These are phyloP conservation scores for Campoplex capitator DNA, from an alignment of 2,888 invertebrate genomes.

Conservation along the genomic window DNA sequence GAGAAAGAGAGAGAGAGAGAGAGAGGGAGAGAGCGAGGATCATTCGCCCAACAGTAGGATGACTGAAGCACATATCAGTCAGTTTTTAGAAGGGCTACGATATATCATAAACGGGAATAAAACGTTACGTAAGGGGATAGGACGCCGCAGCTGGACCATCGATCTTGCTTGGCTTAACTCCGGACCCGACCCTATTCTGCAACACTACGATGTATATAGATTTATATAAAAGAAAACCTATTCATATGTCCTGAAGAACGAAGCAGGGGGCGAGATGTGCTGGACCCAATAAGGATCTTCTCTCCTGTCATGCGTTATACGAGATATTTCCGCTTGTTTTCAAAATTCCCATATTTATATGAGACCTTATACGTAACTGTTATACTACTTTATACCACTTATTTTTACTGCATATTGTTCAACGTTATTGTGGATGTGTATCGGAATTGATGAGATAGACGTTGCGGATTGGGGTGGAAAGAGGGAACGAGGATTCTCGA, in stretches of 20 bases:
- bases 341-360: slow-evolving; percentile 48
- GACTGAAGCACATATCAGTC: slow-evolving; percentile 76
- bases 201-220: slow-evolving; percentile 3
- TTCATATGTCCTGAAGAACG: slow-evolving; percentile 10
- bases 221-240: slow-evolving; percentile 14
- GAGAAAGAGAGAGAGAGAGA: too few species aligned
- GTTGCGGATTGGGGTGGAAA: neutral
- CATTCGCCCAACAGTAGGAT: slow-evolving; percentile 14
- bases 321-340: slow-evolving; percentile 42
- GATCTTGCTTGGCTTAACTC: slow-evolving; percentile 78
- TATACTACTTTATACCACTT: neutral
- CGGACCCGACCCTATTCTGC: slow-evolving; percentile 64
- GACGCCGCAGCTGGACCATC: slow-evolving; percentile 74
- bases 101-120: slow-evolving; percentile 79
- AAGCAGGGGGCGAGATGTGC: slow-evolving; percentile 23
- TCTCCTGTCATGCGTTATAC: slow-evolving; percentile 30
- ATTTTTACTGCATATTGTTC: slow-evolving; percentile 5
- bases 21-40: neutral
- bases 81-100: slow-evolving; percentile 76
- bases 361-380: neutral
- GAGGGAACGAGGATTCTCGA: neutral
- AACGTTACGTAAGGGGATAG: slow-evolving; percentile 70
- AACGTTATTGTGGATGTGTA: neutral
- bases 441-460: neutral
- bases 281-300: slow-evolving; percentile 53